phyloP scores from a whole-genome alignment of 2,888 invertebrate species.

The Volucella zonaria region DNA sequence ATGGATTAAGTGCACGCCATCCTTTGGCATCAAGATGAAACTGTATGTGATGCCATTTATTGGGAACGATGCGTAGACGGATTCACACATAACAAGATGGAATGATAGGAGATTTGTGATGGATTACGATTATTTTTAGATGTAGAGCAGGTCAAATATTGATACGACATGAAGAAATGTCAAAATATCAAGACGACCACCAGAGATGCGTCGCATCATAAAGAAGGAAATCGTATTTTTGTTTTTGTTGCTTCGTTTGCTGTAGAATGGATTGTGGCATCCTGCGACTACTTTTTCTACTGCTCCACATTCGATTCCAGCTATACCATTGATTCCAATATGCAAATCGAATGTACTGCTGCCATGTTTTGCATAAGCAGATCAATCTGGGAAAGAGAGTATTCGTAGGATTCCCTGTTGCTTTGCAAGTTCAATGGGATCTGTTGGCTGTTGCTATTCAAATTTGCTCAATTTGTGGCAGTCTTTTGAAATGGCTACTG shows the following conservation, averaged over 20 bases:
- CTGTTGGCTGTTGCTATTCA: slow-evolving; percentile 62
- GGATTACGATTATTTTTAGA: slow-evolving; percentile 41
- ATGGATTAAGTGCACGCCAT: slow-evolving; percentile 28
- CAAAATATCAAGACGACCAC: slow-evolving; percentile 62
- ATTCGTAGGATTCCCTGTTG: slow-evolving; percentile 19
- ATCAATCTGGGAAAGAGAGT: slow-evolving; percentile 18
- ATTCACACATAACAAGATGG: slow-evolving; percentile 52
- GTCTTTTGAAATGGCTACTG: neutral
- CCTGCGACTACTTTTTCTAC: slow-evolving; percentile 26
- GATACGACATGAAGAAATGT: slow-evolving; percentile 50
- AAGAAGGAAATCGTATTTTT: slow-evolving; percentile 20
- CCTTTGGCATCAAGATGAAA: too few relatives aligned
- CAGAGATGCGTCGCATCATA: slow-evolving; percentile 29
- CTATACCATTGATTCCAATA: slow-evolving; percentile 15
- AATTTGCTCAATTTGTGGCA: slow-evolving; percentile 32
- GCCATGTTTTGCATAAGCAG: slow-evolving; percentile 43
- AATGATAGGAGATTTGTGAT: slow-evolving; percentile 53
- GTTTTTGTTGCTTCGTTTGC: neutral
- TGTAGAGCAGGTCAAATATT: slow-evolving; percentile 60
- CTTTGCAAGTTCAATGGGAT: slow-evolving; percentile 56
- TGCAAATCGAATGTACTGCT: slow-evolving; percentile 57
- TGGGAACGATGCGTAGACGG: slow-evolving; percentile 23
- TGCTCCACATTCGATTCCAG: slow-evolving; percentile 59
- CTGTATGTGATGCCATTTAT: slow-evolving; percentile 9
- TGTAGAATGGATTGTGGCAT: neutral